Percentiles rank a stretch among this genome's conserved stretches.
These are phyloP conservation scores for Spinibarbus caldwelli DNA, from an alignment of 2,797 vertebrate species.

Conservation along the genomic window DNA sequence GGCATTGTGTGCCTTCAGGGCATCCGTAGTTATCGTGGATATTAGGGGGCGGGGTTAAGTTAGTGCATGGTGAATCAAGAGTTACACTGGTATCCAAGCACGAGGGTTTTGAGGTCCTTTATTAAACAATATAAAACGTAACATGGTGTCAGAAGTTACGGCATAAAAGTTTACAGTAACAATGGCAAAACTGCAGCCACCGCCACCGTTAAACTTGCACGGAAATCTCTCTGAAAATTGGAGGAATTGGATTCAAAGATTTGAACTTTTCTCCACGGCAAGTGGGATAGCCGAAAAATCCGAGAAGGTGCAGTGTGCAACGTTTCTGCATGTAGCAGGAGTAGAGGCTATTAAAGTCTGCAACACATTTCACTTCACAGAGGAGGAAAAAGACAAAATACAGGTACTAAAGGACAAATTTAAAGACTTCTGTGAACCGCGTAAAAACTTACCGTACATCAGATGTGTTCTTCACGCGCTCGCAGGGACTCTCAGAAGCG, in stretches of 20 bases:
- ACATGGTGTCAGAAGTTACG: neutral
- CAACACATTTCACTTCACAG: too few relatives aligned
- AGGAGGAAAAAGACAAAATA: neutral
- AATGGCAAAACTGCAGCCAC: conserved; percentile 32
- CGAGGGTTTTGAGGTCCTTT: too few relatives aligned
- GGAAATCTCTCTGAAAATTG: conserved; percentile 34
- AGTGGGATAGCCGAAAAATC: conserved; percentile 4
- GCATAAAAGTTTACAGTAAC: neutral
- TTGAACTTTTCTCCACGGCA: conserved; percentile 1
- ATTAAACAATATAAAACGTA: too few relatives aligned
- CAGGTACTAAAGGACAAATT: neutral
- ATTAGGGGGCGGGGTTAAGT: too few relatives aligned
- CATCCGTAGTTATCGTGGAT: too few relatives aligned
- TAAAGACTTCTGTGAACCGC: neutral
- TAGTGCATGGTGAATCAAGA: rapidly evolving
- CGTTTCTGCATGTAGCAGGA: neutral
- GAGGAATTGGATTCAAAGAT: conserved; percentile 29
- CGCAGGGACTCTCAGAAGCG: too few relatives aligned
- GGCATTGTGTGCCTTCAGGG: too few relatives aligned
- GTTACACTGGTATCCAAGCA: too few relatives aligned
- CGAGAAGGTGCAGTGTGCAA: conserved; percentile 19
- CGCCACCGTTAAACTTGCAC: neutral
- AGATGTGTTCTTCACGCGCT: too few relatives aligned
- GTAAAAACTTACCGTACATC: too few relatives aligned
- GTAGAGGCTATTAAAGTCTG: too few relatives aligned